Percentiles rank a stretch among this genome's conserved stretches.
Evolutionary conservation across 2,888 invertebrate genomes (phyloP).

Genomic region (Drosophila seclusa): DNA sequence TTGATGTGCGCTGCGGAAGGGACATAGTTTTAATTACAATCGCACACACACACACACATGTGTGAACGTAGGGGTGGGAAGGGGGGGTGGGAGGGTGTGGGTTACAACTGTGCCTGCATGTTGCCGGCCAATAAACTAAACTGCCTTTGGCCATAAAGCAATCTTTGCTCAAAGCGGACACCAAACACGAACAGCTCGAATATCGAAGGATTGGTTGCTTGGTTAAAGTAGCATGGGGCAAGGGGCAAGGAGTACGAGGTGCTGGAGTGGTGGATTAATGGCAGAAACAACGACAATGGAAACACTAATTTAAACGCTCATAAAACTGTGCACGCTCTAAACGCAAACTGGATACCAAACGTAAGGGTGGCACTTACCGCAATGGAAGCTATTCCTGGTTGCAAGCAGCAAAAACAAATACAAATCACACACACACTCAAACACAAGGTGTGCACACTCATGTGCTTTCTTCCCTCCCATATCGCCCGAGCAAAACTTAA

Average conservation of each 20-base stretch:
- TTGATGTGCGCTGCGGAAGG: constrained; percentile 44
- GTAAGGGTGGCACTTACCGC: neutral
- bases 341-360: constrained; percentile 16
- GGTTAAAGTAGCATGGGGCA: neutral
- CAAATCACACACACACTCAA: constrained; percentile 6
- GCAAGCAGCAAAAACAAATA: constrained; percentile 22
- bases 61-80: no score
- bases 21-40: constrained; percentile 62
- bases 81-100: neutral
- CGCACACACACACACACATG: constrained; percentile 7
- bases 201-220: constrained; percentile 7
- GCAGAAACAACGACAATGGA: constrained; percentile 34
- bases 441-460: constrained; percentile 1
- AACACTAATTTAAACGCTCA: constrained; percentile 71
- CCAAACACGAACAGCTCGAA: constrained; percentile 39
- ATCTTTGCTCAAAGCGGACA: constrained; percentile 63
- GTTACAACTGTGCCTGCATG: constrained; percentile 64
- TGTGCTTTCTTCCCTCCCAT: neutral
- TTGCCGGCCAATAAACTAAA: constrained; percentile 74
- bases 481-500: constrained; percentile 13
- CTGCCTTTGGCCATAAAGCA: constrained; percentile 72
- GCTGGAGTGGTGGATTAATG: neutral
- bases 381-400: constrained; percentile 8
- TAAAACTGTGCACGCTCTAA: constrained; percentile 52
- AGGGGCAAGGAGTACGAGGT: no score